Evolutionary conservation across 2,888 invertebrate genomes (phyloP).

Genomic region (Noctua janthe): DNA sequence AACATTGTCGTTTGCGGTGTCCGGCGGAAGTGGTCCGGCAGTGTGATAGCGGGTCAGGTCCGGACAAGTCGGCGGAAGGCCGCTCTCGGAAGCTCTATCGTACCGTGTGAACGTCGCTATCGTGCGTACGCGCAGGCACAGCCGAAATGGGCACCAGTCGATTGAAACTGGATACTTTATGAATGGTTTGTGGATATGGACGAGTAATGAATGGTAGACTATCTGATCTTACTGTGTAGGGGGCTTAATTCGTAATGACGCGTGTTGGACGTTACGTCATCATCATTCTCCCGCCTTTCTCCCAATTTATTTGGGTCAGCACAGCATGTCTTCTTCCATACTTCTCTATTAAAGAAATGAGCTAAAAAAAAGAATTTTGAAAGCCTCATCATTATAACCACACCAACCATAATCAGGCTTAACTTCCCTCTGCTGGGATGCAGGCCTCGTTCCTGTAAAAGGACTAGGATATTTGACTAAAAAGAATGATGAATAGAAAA

Average conservation of each 20-base stretch:
- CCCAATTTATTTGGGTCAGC: neutral
- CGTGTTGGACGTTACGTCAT: too few species aligned
- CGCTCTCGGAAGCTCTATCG: constrained; percentile 82
- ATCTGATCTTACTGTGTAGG: neutral
- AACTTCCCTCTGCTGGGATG: neutral
- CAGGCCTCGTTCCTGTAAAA: neutral
- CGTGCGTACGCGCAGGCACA: constrained; percentile 59
- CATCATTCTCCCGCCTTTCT: neutral
- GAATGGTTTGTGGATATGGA: constrained; percentile 30
- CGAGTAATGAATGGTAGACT: constrained; percentile 17
- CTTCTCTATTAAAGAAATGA: neutral
- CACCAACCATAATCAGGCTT: neutral
- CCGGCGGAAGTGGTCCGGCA: constrained; percentile 87
- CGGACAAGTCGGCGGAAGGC: constrained; percentile 82
- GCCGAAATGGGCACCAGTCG: constrained; percentile 59
- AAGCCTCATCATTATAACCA: neutral
- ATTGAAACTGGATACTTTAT: constrained; percentile 59
- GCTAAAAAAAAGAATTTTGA: neutral
- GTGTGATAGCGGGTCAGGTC: constrained; percentile 84
- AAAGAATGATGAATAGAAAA: neutral
- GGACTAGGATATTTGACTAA: neutral
- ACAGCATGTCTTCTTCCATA: neutral
- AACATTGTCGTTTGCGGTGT: constrained; percentile 78
- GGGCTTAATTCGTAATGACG: neutral
- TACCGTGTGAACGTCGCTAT: constrained; percentile 82